Conservation (phyloP, 1,140 invertebrate genomes). For the Drosophila albomicans region DNA sequence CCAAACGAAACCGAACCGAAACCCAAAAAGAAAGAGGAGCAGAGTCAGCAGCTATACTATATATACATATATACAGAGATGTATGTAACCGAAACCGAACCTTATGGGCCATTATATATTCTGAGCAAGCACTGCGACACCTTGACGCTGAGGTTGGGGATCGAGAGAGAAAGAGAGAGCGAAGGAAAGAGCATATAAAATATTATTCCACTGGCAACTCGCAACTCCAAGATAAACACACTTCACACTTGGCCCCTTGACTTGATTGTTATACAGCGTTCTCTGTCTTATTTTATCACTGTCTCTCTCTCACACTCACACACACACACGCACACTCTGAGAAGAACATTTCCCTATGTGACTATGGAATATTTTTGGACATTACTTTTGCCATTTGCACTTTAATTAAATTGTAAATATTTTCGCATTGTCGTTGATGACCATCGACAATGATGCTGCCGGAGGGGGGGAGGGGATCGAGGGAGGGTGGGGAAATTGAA, state of each 20-base stretch:
- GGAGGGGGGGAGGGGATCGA: no score
- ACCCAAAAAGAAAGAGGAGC: neutral
- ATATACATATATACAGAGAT: neutral
- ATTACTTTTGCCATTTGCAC: slow-evolving; percentile 66
- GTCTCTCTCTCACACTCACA: slow-evolving; percentile 6
- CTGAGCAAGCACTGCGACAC: slow-evolving; percentile 33
- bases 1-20: slow-evolving; percentile 11
- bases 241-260: slow-evolving; percentile 21
- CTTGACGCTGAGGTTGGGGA: neutral
- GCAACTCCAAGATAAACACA: slow-evolving; percentile 42
- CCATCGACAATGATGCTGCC: slow-evolving; percentile 9
- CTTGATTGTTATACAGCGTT: slow-evolving; percentile 12
- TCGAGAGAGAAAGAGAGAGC: neutral
- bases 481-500: slow-evolving; percentile 34
- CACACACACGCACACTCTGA: no score
- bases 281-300: neutral
- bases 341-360: neutral
- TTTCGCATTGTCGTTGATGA: slow-evolving; percentile 45
- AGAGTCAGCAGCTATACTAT: neutral
- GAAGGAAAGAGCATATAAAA: slow-evolving; percentile 28
- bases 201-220: slow-evolving; percentile 41
- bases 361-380: slow-evolving; percentile 19
- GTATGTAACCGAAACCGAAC: slow-evolving; percentile 16
- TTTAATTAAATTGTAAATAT: slow-evolving; percentile 83
- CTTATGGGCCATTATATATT: slow-evolving; percentile 23